phyloP scores from a whole-genome alignment of 2,888 invertebrate genomes.

The Lagria hirta region DNA sequence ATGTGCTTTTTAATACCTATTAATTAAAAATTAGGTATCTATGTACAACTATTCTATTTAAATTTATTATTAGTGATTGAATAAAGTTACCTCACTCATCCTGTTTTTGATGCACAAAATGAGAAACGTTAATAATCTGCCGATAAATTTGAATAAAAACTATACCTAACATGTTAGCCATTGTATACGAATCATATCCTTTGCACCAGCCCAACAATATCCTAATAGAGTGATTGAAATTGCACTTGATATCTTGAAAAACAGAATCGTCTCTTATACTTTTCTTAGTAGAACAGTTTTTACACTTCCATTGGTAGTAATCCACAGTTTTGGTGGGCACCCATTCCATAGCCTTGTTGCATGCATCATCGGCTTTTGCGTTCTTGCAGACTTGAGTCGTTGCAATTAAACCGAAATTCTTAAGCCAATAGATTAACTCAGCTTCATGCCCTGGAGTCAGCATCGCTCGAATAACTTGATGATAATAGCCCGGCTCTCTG shows the following conservation, averaged over 20 bases:
- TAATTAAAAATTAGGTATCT: slow-evolving; percentile 36
- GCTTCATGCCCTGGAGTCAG: slow-evolving; percentile 57
- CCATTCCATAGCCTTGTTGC: slow-evolving; percentile 51
- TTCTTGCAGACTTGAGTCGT: slow-evolving; percentile 52
- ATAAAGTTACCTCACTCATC: slow-evolving; percentile 18
- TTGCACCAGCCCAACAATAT: slow-evolving; percentile 68
- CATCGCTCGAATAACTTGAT: slow-evolving; percentile 56
- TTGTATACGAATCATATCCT: slow-evolving; percentile 58
- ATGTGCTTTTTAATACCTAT: slow-evolving; percentile 62
- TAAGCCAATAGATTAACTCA: slow-evolving; percentile 58
- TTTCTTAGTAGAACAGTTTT: slow-evolving; percentile 53
- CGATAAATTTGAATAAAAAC: slow-evolving; percentile 8
- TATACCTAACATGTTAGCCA: slow-evolving; percentile 61
- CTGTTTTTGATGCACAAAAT: slow-evolving; percentile 12
- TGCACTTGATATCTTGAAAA: slow-evolving; percentile 65
- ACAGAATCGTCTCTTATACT: slow-evolving; percentile 60
- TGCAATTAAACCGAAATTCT: slow-evolving; percentile 55
- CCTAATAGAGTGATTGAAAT: slow-evolving; percentile 62
- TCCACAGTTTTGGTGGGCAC: slow-evolving; percentile 54
- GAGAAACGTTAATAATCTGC: slow-evolving; percentile 1
- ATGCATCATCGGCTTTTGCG: slow-evolving; percentile 29
- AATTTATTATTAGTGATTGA: slow-evolving; percentile 3
- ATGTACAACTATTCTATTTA: not conserved
- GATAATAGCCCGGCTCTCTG: slow-evolving; percentile 53
- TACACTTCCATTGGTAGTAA: slow-evolving; percentile 57